Evolutionary conservation across 64 coral and sea anemone species (phyloP).

Genomic region (Dendronephthya gigantea): DNA sequence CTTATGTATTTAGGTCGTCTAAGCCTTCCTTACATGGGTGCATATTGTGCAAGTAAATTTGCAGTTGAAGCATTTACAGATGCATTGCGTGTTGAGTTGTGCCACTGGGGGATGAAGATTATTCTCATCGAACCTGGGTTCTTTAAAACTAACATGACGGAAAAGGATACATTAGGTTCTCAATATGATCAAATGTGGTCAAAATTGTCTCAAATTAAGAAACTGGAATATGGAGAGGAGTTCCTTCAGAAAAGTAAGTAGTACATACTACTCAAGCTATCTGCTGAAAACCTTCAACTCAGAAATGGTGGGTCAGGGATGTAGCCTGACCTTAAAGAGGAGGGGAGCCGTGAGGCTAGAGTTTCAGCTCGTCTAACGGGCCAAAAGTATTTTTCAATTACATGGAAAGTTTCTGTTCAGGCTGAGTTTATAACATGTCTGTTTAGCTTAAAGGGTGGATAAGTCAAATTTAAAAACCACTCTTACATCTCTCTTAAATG

Average conservation of each 20-base stretch:
- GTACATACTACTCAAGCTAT: too few relatives aligned
- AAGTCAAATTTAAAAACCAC: too few relatives aligned
- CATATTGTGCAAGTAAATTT: slow-evolving; percentile 70
- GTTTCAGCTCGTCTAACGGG: too few relatives aligned
- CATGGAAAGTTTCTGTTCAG: too few relatives aligned
- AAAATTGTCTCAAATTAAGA: slow-evolving; percentile 20
- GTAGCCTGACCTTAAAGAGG: too few relatives aligned
- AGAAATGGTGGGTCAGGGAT: too few relatives aligned
- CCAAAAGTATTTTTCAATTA: too few relatives aligned
- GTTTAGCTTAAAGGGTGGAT: too few relatives aligned
- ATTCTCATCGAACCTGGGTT: slow-evolving; percentile 86
- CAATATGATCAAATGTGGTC: slow-evolving; percentile 49
- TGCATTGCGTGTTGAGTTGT: slow-evolving; percentile 62
- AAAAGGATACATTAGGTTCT: slow-evolving; percentile 22
- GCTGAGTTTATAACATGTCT: too few relatives aligned
- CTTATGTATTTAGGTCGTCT: slow-evolving; percentile 56
- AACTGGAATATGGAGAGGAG: slow-evolving; percentile 57
- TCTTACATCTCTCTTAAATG: too few relatives aligned
- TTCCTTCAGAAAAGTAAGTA: slow-evolving; percentile 60
- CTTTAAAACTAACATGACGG: slow-evolving; percentile 57
- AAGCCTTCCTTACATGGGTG: slow-evolving; percentile 43
- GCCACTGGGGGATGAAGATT: slow-evolving; percentile 34
- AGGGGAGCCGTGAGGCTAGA: too few relatives aligned
- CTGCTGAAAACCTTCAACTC: too few relatives aligned
- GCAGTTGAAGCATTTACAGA: slow-evolving; percentile 86